These are phyloP conservation scores for Pyrrhosoma nymphula DNA, from an alignment of 2,888 invertebrate species.

Conservation along the genomic window DNA sequence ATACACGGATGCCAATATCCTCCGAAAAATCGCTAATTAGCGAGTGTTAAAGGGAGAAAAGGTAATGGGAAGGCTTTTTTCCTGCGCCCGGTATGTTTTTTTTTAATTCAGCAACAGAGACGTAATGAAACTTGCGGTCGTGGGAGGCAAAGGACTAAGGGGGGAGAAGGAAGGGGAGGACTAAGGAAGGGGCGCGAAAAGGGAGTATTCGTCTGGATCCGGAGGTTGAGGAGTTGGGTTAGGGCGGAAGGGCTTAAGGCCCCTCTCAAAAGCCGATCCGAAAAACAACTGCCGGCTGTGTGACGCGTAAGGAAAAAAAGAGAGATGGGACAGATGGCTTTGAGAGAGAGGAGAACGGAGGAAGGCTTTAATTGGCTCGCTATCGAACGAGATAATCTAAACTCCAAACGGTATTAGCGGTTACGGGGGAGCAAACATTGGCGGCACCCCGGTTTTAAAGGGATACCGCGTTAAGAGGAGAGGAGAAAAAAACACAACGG, in stretches of 20 bases:
- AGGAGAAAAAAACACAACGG: slow-evolving; percentile 36
- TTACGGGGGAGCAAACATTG: slow-evolving; percentile 57
- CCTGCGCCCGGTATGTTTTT: background rate
- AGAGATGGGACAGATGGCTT: slow-evolving; percentile 51
- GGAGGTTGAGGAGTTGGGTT: background rate
- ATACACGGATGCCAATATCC: slow-evolving; percentile 20
- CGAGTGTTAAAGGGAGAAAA: background rate
- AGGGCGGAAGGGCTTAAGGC: slow-evolving; percentile 37
- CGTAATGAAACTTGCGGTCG: background rate
- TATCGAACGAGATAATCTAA: slow-evolving; percentile 67
- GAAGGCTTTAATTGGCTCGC: slow-evolving; percentile 52
- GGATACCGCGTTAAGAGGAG: slow-evolving; percentile 2
- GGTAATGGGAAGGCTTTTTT: background rate
- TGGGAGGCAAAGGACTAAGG: background rate
- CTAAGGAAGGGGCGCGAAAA: background rate
- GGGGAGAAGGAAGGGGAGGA: background rate
- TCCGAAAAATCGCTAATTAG: slow-evolving; percentile 17
- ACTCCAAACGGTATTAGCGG: slow-evolving; percentile 61
- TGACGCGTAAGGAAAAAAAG: slow-evolving; percentile 7
- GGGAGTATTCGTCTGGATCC: background rate
- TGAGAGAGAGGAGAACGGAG: slow-evolving; percentile 28
- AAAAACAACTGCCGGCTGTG: slow-evolving; percentile 62
- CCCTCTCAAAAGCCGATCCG: slow-evolving; percentile 52
- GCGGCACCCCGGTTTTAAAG: slow-evolving; percentile 38
- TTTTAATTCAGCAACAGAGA: background rate